These are phyloP conservation scores for Ecdyonurus torrentis DNA, from an alignment of 2,888 invertebrate genomes.

Conservation along the genomic window DNA sequence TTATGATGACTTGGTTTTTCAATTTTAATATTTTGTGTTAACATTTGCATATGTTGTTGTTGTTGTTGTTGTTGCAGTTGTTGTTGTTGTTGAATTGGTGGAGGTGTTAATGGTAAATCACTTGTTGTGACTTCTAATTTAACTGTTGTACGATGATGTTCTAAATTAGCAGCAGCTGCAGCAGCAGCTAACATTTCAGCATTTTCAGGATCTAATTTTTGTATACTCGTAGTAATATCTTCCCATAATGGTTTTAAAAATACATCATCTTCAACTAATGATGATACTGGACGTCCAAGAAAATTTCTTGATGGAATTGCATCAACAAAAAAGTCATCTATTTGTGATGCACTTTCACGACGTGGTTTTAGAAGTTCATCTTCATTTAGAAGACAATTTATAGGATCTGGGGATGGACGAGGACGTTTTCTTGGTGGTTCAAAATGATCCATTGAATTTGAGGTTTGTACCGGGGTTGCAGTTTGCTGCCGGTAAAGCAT, in stretches of 20 bases:
- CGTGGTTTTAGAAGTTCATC: slow-evolving; percentile 29
- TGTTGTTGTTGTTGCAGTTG: neutral
- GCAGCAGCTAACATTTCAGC: slow-evolving; percentile 66
- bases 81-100: too few species aligned
- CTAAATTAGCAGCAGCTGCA: slow-evolving; percentile 21
- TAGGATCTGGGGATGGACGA: slow-evolving; percentile 3
- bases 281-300: slow-evolving; percentile 24
- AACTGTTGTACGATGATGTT: slow-evolving; percentile 29
- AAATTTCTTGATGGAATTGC: neutral
- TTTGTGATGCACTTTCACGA: slow-evolving; percentile 39
- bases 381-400: slow-evolving; percentile 1
- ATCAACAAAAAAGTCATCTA: slow-evolving; percentile 45
- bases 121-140: neutral
- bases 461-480: neutral
- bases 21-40: neutral
- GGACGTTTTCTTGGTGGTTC: neutral
- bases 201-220: slow-evolving; percentile 79
- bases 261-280: slow-evolving; percentile 51
- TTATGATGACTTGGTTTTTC: neutral
- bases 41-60: neutral
- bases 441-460: neutral
- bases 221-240: slow-evolving; percentile 78
- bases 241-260: slow-evolving; percentile 76
- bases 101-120: neutral
- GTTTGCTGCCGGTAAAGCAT: slow-evolving; percentile 57